Evolutionary conservation across 2,888 invertebrate genomes (phyloP).

Genomic region (Volucella zonaria): DNA sequence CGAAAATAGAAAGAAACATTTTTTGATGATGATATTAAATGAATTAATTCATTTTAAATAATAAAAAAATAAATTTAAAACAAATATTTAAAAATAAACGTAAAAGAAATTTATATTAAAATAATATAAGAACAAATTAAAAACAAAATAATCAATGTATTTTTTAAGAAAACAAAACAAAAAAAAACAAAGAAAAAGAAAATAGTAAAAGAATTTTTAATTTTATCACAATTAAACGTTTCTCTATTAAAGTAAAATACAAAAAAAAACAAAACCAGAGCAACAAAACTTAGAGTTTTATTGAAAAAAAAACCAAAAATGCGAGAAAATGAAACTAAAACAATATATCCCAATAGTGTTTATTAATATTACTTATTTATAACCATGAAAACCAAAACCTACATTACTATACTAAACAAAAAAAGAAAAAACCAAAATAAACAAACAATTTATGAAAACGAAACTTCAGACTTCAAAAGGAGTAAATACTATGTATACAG

Average conservation of each 20-base stretch:
- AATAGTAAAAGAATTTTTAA: slow-evolving; percentile 66
- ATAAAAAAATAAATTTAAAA: slow-evolving; percentile 42
- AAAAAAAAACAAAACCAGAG: slow-evolving; percentile 43
- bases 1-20: slow-evolving; percentile 72
- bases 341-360: slow-evolving; percentile 65
- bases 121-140: slow-evolving; percentile 60
- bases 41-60: slow-evolving; percentile 70
- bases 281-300: slow-evolving; percentile 49
- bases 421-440: slow-evolving; percentile 9
- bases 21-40: slow-evolving; percentile 70
- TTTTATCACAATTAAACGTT: slow-evolving; percentile 68
- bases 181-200: slow-evolving; percentile 62
- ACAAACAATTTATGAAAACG: too few relatives aligned
- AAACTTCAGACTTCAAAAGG: background rate
- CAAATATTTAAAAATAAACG: slow-evolving; percentile 38
- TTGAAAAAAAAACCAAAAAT: slow-evolving; percentile 50
- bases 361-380: slow-evolving; percentile 64
- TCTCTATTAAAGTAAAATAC: slow-evolving; percentile 62
- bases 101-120: slow-evolving; percentile 68
- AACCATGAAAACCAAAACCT: slow-evolving; percentile 50
- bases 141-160: slow-evolving; percentile 67
- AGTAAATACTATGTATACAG: background rate
- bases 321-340: slow-evolving; percentile 42
- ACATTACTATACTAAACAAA: slow-evolving; percentile 37
- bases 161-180: slow-evolving; percentile 63